Conservation (phyloP, 2,113 vertebrate genomes). For the Phalacrocorax brasilianus region DNA sequence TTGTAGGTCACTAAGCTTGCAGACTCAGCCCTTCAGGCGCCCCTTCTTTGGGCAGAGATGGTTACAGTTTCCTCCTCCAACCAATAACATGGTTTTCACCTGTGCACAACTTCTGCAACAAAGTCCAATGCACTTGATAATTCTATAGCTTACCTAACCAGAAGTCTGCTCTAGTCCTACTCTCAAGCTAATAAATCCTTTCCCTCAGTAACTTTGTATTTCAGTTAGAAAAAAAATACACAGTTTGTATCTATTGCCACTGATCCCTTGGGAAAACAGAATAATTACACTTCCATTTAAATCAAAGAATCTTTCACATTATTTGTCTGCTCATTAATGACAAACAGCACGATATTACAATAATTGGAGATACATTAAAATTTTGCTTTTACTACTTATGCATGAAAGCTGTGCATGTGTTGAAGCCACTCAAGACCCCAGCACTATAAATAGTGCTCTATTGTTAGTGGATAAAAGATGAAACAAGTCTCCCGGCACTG, state of each 20-base stretch:
- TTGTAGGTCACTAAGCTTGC: not conserved
- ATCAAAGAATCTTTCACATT: not conserved
- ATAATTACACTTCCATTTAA: not conserved
- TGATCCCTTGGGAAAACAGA: not conserved
- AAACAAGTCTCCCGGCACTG: not conserved
- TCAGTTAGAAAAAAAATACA: not conserved
- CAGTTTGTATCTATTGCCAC: not conserved
- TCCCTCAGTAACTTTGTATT: not conserved
- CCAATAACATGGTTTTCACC: not conserved
- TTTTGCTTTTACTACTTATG: not conserved
- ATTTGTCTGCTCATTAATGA: not conserved
- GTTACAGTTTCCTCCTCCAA: not conserved
- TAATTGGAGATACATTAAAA: not conserved
- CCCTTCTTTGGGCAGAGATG: not conserved
- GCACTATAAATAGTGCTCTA: constrained; percentile 74
- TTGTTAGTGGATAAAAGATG: constrained; percentile 65
- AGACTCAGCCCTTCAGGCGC: not conserved
- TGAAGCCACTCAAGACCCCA: constrained; percentile 27
- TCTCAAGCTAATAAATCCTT: not conserved
- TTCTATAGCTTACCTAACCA: not conserved
- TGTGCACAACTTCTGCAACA: not conserved
- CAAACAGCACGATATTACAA: not conserved
- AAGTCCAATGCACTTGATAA: not conserved
- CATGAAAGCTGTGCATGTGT: constrained; percentile 1
- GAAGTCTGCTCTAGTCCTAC: not conserved